Evolutionary conservation across 2,888 invertebrate genomes (phyloP), one percentile per base, ranked within the genome.

Genomic region (Stenodera caucasica): DNA sequence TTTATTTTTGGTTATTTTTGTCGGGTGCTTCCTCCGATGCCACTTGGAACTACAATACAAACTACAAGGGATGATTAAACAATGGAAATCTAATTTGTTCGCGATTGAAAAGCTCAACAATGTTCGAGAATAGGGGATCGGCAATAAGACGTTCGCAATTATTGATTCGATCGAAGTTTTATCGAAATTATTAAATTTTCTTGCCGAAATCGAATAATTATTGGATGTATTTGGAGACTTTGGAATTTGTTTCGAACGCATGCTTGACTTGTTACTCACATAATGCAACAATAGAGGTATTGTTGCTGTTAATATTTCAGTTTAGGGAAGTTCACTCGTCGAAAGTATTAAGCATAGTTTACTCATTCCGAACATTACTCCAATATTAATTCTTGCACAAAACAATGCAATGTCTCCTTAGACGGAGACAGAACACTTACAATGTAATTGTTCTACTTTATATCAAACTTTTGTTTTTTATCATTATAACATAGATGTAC

Each of bases 41-140:
- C n/a, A n/a, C n/a, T n/a, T n/a, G n/a, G n/a, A n/a, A n/a, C n/a
- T n/a, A n/a, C 52, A 52, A 32, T 33, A 52, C 52, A 12, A 32
- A 21, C 21, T n/a, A 52, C 52, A 52, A 52, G 52, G 21, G 14
- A 14, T 32, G 52, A 52, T 52, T 52, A 52, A 52, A 30, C 52
- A 52, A 52, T 52, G 52, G 52, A 32, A 52, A 52, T 52, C 52
- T 52, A 52, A 52, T 52, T 52, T 52, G 52, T 52, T 52, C 52
- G 32, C 32, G 32, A 52, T 32, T 52, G 52, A 52, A 52, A 52
- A 52, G 32, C 52, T 52, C 52, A 12, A 52, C 52, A 52, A n/a
- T n/a, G n/a, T n/a, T n/a, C n/a, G n/a, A n/a, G n/a, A n/a, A n/a
- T n/a, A n/a, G n/a, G n/a, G n/a, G n/a, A n/a, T n/a, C n/a, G n/a